A percentile compares a stretch with the other conserved stretches of the same genome.
Conservation (phyloP, 1,140 invertebrate species). For the Temnothorax longispinosus region DNA sequence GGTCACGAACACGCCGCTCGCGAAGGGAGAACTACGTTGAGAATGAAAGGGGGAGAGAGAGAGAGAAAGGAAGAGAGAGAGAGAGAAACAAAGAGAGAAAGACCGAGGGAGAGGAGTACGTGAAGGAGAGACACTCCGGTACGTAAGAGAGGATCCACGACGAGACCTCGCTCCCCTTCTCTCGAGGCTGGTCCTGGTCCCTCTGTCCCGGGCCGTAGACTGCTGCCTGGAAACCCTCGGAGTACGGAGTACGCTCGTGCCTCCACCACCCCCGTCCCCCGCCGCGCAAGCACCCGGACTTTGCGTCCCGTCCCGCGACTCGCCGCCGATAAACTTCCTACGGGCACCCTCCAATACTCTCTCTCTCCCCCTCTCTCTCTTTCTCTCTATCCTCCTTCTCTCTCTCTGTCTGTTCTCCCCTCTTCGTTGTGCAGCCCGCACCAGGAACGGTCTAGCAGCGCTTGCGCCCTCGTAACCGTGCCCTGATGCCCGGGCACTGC, state of each 20-base stretch:
- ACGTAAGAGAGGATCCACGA: constrained; percentile 55
- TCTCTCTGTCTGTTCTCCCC: constrained; percentile 36
- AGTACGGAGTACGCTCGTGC: constrained; percentile 79
- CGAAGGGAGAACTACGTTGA: neutral
- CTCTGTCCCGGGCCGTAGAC: constrained; percentile 83
- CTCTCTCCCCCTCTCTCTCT: constrained; percentile 5
- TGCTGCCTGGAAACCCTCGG: constrained; percentile 83
- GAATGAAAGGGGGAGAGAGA: neutral
- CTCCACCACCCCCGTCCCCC: constrained; percentile 62
- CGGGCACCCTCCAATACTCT: constrained; percentile 68
- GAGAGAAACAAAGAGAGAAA: neutral
- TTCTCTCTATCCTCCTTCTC: constrained; percentile 6
- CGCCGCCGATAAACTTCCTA: constrained; percentile 76
- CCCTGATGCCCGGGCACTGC: constrained; percentile 83
- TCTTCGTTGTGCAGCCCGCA: constrained; percentile 74
- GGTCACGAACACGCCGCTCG: constrained; percentile 47
- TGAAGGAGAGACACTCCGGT: neutral
- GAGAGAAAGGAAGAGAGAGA: neutral
- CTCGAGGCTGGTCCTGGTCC: constrained; percentile 74
- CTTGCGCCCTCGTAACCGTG: constrained; percentile 76
- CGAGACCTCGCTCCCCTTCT: constrained; percentile 60
- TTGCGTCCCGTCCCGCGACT: constrained; percentile 62
- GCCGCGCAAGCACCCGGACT: constrained; percentile 51
- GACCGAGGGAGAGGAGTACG: neutral
- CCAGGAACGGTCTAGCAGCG: constrained; percentile 72